Evolutionary conservation across 2,113 vertebrate genomes (phyloP).

Genomic region (Cyanoderma ruficeps): DNA sequence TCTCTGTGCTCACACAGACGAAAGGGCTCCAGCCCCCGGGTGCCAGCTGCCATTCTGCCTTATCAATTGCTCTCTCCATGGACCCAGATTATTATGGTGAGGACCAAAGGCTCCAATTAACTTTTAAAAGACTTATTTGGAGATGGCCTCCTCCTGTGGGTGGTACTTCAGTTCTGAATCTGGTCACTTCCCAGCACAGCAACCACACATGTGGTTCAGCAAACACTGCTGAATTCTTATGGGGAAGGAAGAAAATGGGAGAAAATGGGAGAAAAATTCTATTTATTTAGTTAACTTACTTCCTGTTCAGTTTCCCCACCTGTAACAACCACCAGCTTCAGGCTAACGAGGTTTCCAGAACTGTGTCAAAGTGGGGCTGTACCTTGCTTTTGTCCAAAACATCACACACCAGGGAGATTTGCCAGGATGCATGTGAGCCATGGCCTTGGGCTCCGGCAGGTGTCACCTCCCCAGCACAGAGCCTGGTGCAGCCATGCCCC

Average conservation of each 20-base stretch:
- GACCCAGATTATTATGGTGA: neutral
- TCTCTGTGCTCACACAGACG: neutral
- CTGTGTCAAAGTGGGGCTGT: fast-evolving
- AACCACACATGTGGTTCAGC: neutral
- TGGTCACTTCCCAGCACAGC: neutral
- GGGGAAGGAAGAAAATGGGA: neutral
- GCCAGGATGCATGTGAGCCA: fast-evolving
- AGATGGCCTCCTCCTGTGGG: neutral
- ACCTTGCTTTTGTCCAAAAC: neutral
- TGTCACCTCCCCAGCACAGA: neutral
- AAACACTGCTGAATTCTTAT: neutral
- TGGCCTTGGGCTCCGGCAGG: neutral
- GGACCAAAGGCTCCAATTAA: neutral
- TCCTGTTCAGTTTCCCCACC: neutral
- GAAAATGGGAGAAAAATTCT: neutral
- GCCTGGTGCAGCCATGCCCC: neutral
- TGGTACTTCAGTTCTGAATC: neutral
- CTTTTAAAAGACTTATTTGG: neutral
- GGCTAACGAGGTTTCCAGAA: neutral
- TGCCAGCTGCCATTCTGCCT: neutral
- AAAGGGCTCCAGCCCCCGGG: neutral
- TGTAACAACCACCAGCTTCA: neutral
- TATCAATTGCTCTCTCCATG: neutral
- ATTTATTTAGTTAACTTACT: constrained; percentile 22
- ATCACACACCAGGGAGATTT: fast-evolving